Conservation (phyloP, 2,888 invertebrate genomes). For the Cerceris ruficornis region DNA sequence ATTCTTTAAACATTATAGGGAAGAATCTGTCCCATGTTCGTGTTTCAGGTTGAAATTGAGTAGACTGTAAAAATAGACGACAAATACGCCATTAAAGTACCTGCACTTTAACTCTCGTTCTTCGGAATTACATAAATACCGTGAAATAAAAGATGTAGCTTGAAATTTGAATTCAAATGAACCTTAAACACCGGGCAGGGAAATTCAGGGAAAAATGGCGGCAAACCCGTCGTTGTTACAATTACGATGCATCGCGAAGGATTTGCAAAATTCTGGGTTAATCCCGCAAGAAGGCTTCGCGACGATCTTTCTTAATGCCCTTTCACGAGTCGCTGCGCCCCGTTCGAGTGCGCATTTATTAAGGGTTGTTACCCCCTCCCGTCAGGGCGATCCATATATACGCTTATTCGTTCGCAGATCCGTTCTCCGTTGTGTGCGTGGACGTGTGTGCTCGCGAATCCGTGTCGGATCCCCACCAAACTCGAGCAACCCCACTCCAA, state of each 20-base stretch:
- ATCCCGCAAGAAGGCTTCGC: conserved; percentile 36
- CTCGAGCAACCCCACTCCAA: conserved; percentile 63
- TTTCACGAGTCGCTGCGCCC: conserved; percentile 53
- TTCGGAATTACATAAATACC: neutral
- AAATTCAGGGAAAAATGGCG: neutral
- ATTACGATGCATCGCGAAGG: conserved; percentile 4
- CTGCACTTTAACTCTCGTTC: no score
- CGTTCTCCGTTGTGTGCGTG: conserved; percentile 15
- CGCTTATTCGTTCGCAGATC: conserved; percentile 57
- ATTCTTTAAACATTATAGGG: no score
- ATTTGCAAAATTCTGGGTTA: conserved; percentile 42
- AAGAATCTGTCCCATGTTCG: no score
- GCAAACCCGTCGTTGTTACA: neutral
- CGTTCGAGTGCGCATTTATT: conserved; percentile 73
- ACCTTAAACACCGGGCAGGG: no score
- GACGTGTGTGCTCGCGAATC: neutral
- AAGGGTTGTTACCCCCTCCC: conserved; percentile 72
- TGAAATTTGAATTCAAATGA: no score
- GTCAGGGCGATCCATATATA: conserved; percentile 43
- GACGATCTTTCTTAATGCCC: conserved; percentile 56
- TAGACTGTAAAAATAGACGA: no score
- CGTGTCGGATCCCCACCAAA: conserved; percentile 63
- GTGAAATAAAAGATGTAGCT: neutral
- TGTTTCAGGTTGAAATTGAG: no score
- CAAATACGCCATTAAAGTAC: no score